A percentile compares a stretch with the other conserved stretches of the same genome.
Conservation (phyloP, 2,113 vertebrate genomes). For the Elephantulus edwardii region DNA sequence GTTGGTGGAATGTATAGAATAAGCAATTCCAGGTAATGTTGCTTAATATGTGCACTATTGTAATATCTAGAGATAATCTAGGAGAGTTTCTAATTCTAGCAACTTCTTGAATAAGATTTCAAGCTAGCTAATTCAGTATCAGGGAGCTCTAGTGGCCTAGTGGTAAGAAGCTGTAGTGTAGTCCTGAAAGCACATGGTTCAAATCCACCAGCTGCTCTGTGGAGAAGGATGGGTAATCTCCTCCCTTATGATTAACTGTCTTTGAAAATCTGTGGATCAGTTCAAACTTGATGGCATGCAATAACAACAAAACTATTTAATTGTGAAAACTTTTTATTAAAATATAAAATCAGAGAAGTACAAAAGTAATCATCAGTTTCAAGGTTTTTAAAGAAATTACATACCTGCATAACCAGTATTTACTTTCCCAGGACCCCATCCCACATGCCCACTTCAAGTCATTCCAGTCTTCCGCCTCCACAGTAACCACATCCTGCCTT, state of each 20-base stretch:
- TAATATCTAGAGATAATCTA: neutral
- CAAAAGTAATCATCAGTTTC: neutral
- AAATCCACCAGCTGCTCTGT: too few species aligned
- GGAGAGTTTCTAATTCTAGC: slow-evolving; percentile 6
- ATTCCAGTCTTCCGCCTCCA: neutral
- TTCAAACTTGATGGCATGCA: too few species aligned
- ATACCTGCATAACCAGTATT: neutral
- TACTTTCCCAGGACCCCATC: neutral
- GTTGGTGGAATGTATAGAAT: too few species aligned
- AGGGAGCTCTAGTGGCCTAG: too few species aligned
- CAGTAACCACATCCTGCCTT: neutral
- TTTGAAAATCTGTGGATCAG: too few species aligned
- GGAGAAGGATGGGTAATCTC: too few species aligned
- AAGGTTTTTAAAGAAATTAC: neutral
- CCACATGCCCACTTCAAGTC: neutral
- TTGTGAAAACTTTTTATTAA: neutral
- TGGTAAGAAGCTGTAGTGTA: too few species aligned
- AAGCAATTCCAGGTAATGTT: neutral
- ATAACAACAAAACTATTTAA: neutral
- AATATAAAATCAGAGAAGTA: neutral
- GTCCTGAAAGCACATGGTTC: too few species aligned
- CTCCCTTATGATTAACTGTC: too few species aligned
- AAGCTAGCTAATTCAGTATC: neutral
- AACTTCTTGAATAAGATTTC: neutral
- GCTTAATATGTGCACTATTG: neutral